phyloP scores from a whole-genome alignment of 2,113 vertebrate genomes.

The Calidris pygmaea region DNA sequence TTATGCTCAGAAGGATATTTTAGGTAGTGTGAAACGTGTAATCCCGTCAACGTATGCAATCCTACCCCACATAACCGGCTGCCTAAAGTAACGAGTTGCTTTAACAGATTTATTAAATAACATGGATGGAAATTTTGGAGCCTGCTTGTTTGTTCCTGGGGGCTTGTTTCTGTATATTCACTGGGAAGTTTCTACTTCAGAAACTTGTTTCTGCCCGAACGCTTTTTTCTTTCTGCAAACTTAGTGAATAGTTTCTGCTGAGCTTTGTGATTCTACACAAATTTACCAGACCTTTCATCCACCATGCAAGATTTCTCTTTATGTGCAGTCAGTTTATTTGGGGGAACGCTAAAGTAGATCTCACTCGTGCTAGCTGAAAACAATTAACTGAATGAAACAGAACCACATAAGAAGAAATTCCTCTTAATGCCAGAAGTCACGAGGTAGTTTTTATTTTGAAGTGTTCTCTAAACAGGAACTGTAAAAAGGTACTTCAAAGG shows the following conservation, averaged over 20 bases:
- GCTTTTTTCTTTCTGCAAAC: neutral
- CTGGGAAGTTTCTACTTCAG: neutral
- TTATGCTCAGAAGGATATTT: neutral
- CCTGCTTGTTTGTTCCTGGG: neutral
- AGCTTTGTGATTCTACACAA: neutral
- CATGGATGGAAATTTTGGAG: neutral
- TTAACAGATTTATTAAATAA: neutral
- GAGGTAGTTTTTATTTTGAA: neutral
- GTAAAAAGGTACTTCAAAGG: neutral
- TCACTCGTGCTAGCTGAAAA: neutral
- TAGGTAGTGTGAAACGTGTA: neutral
- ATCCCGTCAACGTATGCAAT: neutral
- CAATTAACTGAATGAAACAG: neutral
- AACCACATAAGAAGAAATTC: neutral
- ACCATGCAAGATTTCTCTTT: neutral
- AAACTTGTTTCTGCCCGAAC: neutral
- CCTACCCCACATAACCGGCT: neutral
- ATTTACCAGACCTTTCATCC: neutral
- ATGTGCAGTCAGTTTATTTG: neutral
- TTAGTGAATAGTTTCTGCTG: constrained; percentile 4
- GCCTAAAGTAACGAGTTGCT: neutral
- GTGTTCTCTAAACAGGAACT: neutral
- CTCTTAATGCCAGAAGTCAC: neutral
- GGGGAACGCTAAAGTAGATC: neutral
- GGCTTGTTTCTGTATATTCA: neutral